Evolutionary conservation across 2,113 vertebrate genomes (phyloP).

Genomic region (Gambusia holbrooki): DNA sequence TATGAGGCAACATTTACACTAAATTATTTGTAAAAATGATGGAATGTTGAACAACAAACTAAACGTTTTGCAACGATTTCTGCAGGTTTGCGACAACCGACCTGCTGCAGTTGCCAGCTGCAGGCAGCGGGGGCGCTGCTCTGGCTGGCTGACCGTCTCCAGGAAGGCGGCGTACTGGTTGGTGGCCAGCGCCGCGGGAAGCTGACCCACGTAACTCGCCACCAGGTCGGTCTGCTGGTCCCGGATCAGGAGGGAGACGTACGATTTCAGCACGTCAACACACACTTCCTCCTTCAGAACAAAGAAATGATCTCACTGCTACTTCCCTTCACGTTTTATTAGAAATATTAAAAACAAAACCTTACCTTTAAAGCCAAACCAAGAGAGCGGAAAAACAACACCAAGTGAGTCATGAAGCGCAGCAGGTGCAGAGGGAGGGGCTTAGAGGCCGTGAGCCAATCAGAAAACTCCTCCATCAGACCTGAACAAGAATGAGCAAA

Average conservation of each 20-base stretch:
- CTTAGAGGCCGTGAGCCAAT: slow-evolving; percentile 86
- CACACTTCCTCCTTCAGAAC: slow-evolving; percentile 86
- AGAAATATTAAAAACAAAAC: not conserved
- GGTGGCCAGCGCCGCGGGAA: slow-evolving; percentile 86
- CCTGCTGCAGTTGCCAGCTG: slow-evolving; percentile 90
- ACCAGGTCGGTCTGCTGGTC: slow-evolving; percentile 89
- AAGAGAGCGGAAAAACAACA: slow-evolving; percentile 91
- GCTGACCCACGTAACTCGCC: slow-evolving; percentile 92
- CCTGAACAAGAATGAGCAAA: slow-evolving; percentile 70
- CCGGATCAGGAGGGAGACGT: slow-evolving; percentile 84
- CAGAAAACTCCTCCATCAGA: slow-evolving; percentile 91
- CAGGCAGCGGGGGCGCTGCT: slow-evolving; percentile 88
- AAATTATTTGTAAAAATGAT: too few relatives aligned
- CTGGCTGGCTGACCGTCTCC: slow-evolving; percentile 88
- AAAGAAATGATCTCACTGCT: not conserved
- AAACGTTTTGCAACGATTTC: too few relatives aligned
- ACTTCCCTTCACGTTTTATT: not conserved
- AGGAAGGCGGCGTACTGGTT: slow-evolving; percentile 90
- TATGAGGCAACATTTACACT: too few relatives aligned
- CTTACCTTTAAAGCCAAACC: slow-evolving; percentile 91
- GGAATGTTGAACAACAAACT: too few relatives aligned
- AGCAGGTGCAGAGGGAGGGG: slow-evolving; percentile 90
- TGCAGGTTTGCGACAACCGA: slow-evolving; percentile 59
- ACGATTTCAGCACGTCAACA: slow-evolving; percentile 88
- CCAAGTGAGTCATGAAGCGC: slow-evolving; percentile 93